These are phyloP conservation scores for Parnassius mnemosyne DNA, from an alignment of 2,888 invertebrate species.

Conservation along the genomic window DNA sequence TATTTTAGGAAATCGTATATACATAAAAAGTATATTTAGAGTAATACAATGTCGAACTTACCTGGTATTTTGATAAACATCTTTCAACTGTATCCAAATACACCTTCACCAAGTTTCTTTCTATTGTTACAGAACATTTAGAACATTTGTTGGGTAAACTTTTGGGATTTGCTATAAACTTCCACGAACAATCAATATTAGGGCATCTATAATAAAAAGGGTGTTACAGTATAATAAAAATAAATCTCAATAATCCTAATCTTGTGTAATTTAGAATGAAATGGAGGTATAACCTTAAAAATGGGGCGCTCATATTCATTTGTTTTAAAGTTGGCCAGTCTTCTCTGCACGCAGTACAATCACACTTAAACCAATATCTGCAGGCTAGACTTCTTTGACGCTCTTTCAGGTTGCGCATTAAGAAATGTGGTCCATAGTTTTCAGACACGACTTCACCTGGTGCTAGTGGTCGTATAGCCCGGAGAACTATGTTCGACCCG, in stretches of 20 bases:
- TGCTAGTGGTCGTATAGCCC: conserved; percentile 83
- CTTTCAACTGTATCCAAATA: conserved; percentile 50
- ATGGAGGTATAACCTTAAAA: conserved; percentile 49
- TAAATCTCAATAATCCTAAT: neutral
- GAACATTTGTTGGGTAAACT: conserved; percentile 47
- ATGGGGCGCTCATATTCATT: conserved; percentile 71
- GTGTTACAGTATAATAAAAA: neutral
- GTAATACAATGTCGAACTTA: conserved; percentile 25
- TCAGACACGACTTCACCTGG: conserved; percentile 87
- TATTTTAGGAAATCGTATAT: too few species aligned
- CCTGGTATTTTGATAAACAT: conserved; percentile 58
- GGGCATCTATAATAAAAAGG: conserved; percentile 50
- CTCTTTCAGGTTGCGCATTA: conserved; percentile 69
- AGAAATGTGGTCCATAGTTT: conserved; percentile 91
- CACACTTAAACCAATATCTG: conserved; percentile 90
- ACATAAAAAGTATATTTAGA: too few species aligned
- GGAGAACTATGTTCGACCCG: conserved; percentile 86
- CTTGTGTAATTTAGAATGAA: neutral
- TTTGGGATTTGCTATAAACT: conserved; percentile 49
- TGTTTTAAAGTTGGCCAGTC: conserved; percentile 87
- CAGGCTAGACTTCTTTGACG: conserved; percentile 84
- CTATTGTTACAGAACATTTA: conserved; percentile 52
- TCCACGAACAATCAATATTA: conserved; percentile 52
- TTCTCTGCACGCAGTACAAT: conserved; percentile 85
- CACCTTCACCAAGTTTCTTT: conserved; percentile 49